Percentiles rank a stretch among this genome's conserved stretches.
Conservation (phyloP, 2,888 invertebrate genomes). For the Cephus pulcher region DNA sequence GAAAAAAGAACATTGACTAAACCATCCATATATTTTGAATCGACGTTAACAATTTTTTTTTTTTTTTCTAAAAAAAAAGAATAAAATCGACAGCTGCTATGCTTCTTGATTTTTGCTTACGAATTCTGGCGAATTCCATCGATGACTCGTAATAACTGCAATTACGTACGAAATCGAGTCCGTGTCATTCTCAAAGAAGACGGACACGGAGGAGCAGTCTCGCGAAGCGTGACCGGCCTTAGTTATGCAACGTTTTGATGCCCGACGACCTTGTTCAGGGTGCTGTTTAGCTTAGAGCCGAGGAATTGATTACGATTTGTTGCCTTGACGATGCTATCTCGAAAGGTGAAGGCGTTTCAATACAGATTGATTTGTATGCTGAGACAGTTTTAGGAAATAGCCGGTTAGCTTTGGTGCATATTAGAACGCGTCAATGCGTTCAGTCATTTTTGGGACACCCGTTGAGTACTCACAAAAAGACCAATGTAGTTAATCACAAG, state of each 20-base stretch:
- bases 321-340: constrained; percentile 38
- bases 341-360: constrained; percentile 36
- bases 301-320: constrained; percentile 49
- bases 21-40: background rate
- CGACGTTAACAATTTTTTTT: background rate
- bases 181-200: background rate
- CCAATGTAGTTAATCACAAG: background rate
- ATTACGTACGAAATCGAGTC: constrained; percentile 4
- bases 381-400: constrained; percentile 28
- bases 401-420: background rate
- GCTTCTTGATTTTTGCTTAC: background rate
- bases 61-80: background rate
- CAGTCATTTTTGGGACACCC: background rate
- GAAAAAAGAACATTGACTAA: background rate
- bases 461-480: background rate
- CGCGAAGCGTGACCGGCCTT: constrained; percentile 61
- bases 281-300: constrained; percentile 52
- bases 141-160: background rate
- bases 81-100: background rate
- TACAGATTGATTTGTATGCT: constrained; percentile 18
- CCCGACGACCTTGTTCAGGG: constrained; percentile 52
- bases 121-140: background rate
- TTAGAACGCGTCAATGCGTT: background rate
- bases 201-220: constrained; percentile 37
- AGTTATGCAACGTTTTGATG: constrained; percentile 64